These are phyloP conservation scores for Oryzias javanicus DNA, from an alignment of 2,113 vertebrate genomes.

Conservation along the genomic window DNA sequence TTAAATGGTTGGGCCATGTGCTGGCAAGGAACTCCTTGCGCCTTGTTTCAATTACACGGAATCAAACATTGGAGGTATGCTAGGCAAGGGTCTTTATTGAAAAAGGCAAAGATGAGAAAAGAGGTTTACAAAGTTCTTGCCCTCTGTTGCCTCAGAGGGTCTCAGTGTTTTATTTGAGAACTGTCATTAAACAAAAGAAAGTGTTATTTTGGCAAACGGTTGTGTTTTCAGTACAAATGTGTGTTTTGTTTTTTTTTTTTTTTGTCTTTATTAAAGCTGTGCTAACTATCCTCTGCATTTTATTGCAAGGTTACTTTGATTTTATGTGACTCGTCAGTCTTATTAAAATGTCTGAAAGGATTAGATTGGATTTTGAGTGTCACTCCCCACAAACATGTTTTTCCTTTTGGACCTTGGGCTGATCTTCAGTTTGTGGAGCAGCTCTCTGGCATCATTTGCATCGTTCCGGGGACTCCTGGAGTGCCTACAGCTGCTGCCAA, in stretches of 20 bases:
- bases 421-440: slow-evolving; percentile 24
- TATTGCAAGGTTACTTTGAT: slow-evolving; percentile 62
- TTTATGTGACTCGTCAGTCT: slow-evolving; percentile 68
- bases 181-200: slow-evolving; percentile 64
- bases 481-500: slow-evolving; percentile 49
- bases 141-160: slow-evolving; percentile 50
- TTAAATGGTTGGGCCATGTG: slow-evolving; percentile 77
- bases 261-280: slow-evolving; percentile 52
- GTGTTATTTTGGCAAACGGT: slow-evolving; percentile 64
- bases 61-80: slow-evolving; percentile 79
- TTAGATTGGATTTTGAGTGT: slow-evolving; percentile 59
- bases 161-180: slow-evolving; percentile 62
- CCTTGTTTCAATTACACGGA: slow-evolving; percentile 80
- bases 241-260: slow-evolving; percentile 16
- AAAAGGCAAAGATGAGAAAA: slow-evolving; percentile 43
- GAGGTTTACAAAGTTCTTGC: slow-evolving; percentile 53
- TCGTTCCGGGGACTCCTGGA: slow-evolving; percentile 45
- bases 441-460: slow-evolving; percentile 18
- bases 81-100: slow-evolving; percentile 64
- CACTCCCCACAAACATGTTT: slow-evolving; percentile 49
- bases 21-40: slow-evolving; percentile 67
- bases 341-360: slow-evolving; percentile 69
- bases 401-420: slow-evolving; percentile 51
- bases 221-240: slow-evolving; percentile 60
- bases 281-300: slow-evolving; percentile 59